phyloP scores from a whole-genome alignment of 2,113 vertebrate species.

The Cettia cetti region DNA sequence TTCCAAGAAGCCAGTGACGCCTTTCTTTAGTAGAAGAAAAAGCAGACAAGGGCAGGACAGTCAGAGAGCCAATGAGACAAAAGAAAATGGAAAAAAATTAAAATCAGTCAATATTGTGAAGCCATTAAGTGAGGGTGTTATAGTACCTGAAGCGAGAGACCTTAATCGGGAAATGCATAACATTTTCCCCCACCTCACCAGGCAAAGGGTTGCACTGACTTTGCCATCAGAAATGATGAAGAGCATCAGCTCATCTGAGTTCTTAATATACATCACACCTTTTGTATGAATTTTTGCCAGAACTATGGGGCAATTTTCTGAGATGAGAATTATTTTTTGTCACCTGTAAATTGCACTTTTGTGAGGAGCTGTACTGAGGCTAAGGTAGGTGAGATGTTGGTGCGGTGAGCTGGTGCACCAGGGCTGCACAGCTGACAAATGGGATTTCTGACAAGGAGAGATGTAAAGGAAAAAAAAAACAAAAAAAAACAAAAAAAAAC shows the following conservation, averaged over 20 bases:
- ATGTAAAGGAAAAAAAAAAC: neutral
- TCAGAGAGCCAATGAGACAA: neutral
- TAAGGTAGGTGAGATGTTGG: neutral
- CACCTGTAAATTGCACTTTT: constrained; percentile 14
- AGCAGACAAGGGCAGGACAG: neutral
- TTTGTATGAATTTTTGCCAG: neutral
- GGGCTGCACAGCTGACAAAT: neutral
- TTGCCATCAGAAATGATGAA: neutral
- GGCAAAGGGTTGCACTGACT: neutral
- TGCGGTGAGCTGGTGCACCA: rapidly evolving
- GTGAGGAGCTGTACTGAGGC: neutral
- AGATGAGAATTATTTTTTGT: constrained; percentile 32
- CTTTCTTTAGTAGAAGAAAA: neutral
- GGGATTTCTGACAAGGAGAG: neutral
- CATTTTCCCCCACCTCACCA: neutral
- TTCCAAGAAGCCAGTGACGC: neutral
- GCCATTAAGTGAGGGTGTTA: neutral
- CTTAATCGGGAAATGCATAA: rapidly evolving
- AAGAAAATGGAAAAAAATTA: neutral
- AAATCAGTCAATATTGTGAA: neutral
- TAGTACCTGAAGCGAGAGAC: neutral
- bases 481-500: neutral
- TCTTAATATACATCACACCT: neutral
- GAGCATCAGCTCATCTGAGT: neutral
- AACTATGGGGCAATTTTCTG: neutral